phyloP scores from a whole-genome alignment of 1,140 invertebrate species.

The Phocides pigmalion region DNA sequence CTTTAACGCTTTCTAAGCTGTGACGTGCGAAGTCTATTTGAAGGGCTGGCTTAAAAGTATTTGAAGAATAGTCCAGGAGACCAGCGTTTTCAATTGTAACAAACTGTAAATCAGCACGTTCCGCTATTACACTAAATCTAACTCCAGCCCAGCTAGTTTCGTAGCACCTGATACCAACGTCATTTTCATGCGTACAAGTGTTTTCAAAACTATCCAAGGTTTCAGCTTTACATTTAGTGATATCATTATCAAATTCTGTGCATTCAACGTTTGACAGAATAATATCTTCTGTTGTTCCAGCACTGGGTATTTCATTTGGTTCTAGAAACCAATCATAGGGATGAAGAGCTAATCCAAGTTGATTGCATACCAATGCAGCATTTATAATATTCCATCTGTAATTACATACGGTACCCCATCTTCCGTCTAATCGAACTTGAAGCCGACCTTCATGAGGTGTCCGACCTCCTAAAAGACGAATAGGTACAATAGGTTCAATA shows the following conservation, averaged over 20 bases:
- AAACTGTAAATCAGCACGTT: constrained; percentile 94
- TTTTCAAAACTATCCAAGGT: constrained; percentile 92
- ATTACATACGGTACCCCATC: constrained; percentile 99
- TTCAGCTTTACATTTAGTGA: constrained; percentile 94
- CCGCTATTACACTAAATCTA: constrained; percentile 93
- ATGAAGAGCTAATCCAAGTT: constrained; percentile 96
- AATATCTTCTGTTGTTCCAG: constrained; percentile 90
- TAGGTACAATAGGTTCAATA: constrained; percentile 85
- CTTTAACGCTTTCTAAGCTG: constrained; percentile 92
- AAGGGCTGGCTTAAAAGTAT: constrained; percentile 95
- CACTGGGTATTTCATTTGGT: constrained; percentile 90
- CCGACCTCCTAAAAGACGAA: constrained; percentile 90
- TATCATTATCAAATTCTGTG: constrained; percentile 95
- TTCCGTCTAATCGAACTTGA: constrained; percentile 91
- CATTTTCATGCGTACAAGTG: constrained; percentile 93
- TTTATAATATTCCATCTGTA: constrained; percentile 97
- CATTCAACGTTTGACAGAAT: constrained; percentile 95
- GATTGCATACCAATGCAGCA: constrained; percentile 97
- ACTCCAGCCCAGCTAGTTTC: constrained; percentile 96
- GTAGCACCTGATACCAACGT: constrained; percentile 95
- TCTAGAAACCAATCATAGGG: constrained; percentile 95
- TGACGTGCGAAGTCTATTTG: constrained; percentile 98
- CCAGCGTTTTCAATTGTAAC: constrained; percentile 96
- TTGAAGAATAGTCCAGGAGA: constrained; percentile 95
- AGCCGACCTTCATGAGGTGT: constrained; percentile 91